A percentile compares a stretch with the other conserved stretches of the same genome.
Conservation (phyloP, 1,140 invertebrate species). For the Luehdorfia chinensis region DNA sequence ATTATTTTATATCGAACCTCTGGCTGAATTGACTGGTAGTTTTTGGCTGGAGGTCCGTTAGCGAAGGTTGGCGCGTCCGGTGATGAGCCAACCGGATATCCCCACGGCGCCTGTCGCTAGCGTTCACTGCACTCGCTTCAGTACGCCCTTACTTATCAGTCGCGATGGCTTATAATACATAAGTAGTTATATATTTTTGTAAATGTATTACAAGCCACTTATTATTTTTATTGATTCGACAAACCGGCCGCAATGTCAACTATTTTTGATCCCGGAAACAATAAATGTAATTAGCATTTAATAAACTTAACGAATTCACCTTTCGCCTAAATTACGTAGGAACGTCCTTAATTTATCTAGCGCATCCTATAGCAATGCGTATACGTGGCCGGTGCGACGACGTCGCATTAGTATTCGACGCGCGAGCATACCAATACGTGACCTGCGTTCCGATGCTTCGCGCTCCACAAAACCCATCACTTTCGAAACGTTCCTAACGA, state of each 20-base stretch:
- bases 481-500: constrained; percentile 43
- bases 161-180: not conserved
- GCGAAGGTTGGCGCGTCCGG: constrained; percentile 25
- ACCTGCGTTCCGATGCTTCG: constrained; percentile 4
- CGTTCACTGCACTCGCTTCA: constrained; percentile 8
- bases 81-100: constrained; percentile 46
- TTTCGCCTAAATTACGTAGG: constrained; percentile 5
- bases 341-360: constrained; percentile 10
- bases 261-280: not conserved
- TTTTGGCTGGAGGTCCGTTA: constrained; percentile 40
- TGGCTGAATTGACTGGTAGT: constrained; percentile 20
- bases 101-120: constrained; percentile 9
- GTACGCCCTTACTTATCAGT: not conserved
- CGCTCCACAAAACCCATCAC: constrained; percentile 27
- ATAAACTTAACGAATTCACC: constrained; percentile 13
- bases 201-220: too few relatives aligned
- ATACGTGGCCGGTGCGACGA: constrained; percentile 4
- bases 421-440: not conserved
- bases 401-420: constrained; percentile 16
- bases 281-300: constrained; percentile 5
- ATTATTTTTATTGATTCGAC: too few relatives aligned
- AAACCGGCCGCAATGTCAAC: too few relatives aligned
- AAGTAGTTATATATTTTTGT: too few relatives aligned
- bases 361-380: too few relatives aligned
- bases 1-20: too few relatives aligned